phyloP scores from a whole-genome alignment of 1,140 invertebrate species.

The Anagrus nilaparvatae region DNA sequence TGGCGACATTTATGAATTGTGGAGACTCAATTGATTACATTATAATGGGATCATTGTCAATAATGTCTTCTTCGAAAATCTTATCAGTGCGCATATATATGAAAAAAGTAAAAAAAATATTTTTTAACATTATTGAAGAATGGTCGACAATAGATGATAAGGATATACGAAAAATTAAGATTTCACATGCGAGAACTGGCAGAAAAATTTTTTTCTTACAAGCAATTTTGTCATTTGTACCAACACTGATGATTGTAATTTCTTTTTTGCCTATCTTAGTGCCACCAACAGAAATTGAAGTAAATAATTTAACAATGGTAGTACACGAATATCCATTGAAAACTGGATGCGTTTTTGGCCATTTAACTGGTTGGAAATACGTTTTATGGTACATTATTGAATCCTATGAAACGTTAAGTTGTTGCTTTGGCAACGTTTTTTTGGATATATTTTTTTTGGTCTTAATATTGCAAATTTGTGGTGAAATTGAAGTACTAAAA shows the following conservation, averaged over 20 bases:
- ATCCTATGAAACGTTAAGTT: conserved; percentile 6
- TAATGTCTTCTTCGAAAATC: conserved; percentile 3
- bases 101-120: background rate
- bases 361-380: conserved; percentile 10
- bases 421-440: conserved; percentile 16
- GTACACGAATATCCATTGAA: conserved; percentile 14
- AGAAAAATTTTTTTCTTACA: conserved; percentile 14
- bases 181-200: conserved; percentile 12
- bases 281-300: background rate
- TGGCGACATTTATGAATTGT: background rate
- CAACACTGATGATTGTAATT: conserved; percentile 11
- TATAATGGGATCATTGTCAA: background rate
- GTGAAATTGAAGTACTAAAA: conserved; percentile 18
- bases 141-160: background rate
- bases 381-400: conserved; percentile 14
- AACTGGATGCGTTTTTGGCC: conserved; percentile 14
- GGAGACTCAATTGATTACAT: background rate
- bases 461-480: conserved; percentile 18
- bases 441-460: conserved; percentile 18
- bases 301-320: background rate
- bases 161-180: conserved; percentile 4
- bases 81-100: conserved; percentile 1
- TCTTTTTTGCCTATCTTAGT: conserved; percentile 12
- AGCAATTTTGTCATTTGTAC: conserved; percentile 13
- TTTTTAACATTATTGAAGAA: background rate